Evolutionary conservation across 2,797 vertebrate genomes (phyloP).

Genomic region (Bovichtus variegatus): DNA sequence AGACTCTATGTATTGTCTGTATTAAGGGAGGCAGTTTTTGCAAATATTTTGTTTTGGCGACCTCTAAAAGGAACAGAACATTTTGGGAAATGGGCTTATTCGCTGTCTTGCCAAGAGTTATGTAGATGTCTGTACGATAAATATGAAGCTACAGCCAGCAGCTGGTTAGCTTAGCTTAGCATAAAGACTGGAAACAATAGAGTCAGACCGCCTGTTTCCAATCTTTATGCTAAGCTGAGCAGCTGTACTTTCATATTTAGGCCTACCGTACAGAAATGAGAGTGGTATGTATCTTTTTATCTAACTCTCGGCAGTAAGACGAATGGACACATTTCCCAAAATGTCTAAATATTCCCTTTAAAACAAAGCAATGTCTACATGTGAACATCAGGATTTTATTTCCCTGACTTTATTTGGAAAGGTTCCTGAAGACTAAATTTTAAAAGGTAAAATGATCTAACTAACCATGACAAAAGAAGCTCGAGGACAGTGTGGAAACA

Average conservation of each 20-base stretch:
- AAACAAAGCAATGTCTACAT: background rate
- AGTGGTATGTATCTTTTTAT: background rate
- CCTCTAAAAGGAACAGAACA: constrained; percentile 1
- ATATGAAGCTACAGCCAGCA: background rate
- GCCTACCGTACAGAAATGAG: background rate
- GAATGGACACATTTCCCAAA: background rate
- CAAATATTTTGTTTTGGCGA: background rate
- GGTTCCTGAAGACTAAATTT: background rate
- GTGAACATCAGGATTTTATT: background rate
- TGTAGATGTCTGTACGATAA: background rate
- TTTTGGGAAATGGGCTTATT: background rate
- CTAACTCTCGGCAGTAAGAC: background rate
- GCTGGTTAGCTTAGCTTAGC: background rate
- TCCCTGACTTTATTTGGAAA: background rate
- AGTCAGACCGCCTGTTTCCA: background rate
- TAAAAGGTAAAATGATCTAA: background rate
- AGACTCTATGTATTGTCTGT: constrained; percentile 1
- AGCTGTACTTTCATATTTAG: too few relatives aligned
- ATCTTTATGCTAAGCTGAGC: background rate
- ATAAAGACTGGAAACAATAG: background rate
- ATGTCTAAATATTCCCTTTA: background rate
- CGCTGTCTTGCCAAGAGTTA: background rate
- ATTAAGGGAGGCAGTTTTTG: background rate
- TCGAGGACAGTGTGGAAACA: background rate
- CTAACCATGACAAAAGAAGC: background rate